phyloP scores from a whole-genome alignment of 2,888 invertebrate genomes.

The Lucinisca nassula region DNA sequence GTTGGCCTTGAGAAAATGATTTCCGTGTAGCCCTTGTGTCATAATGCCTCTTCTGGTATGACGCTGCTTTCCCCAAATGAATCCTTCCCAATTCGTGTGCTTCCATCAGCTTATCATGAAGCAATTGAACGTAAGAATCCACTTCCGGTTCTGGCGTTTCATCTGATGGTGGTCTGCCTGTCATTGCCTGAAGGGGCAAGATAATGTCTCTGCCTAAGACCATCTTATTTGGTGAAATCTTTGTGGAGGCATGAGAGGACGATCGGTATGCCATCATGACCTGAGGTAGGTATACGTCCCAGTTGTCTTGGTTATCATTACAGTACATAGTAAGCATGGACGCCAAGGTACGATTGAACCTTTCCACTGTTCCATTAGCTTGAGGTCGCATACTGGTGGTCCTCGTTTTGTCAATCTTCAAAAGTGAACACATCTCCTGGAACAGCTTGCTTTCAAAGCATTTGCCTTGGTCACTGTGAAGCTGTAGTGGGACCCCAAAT shows the following conservation, averaged over 20 bases:
- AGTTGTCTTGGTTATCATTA: constrained; percentile 33
- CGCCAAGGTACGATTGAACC: constrained; percentile 57
- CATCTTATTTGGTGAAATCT: constrained; percentile 59
- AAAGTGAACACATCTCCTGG: constrained; percentile 44
- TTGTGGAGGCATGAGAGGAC: constrained; percentile 39
- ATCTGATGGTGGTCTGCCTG: neutral
- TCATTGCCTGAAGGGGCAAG: constrained; percentile 51
- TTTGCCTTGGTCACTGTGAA: constrained; percentile 51
- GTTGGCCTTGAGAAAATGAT: constrained; percentile 19
- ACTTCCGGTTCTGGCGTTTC: neutral
- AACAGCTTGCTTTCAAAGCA: constrained; percentile 51
- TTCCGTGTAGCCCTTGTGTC: constrained; percentile 26
- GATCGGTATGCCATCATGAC: constrained; percentile 65
- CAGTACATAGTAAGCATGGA: constrained; percentile 40
- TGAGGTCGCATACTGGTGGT: constrained; percentile 46
- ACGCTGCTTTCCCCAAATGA: neutral
- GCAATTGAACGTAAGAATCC: neutral
- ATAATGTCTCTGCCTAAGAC: constrained; percentile 43
- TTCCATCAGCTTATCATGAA: neutral
- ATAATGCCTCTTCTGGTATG: constrained; percentile 30
- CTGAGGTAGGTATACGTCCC: constrained; percentile 55
- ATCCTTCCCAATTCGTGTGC: neutral
- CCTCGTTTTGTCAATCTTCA: constrained; percentile 51
- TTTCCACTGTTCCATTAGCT: constrained; percentile 52
- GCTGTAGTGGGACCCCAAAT: constrained; percentile 47